Percentiles rank a stretch among this genome's conserved stretches.
Conservation (phyloP, 2,888 invertebrate species). For the Dexiosoma caninum region DNA sequence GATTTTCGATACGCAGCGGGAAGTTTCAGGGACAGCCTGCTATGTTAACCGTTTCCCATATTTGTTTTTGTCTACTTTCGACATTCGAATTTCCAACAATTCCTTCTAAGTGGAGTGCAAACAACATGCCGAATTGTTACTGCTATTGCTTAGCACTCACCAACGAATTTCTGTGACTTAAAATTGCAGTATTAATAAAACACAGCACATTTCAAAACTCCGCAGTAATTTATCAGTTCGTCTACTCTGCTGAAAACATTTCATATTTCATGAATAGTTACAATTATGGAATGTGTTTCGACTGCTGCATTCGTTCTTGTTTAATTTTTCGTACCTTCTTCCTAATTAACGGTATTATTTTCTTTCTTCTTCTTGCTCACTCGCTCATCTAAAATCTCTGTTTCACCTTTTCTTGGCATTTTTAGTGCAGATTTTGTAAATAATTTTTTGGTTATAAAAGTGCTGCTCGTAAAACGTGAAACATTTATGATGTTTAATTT, state of each 20-base stretch:
- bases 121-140: too few species aligned
- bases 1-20: too few species aligned
- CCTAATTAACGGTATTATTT: not conserved
- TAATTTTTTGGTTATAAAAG: not conserved
- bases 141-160: too few species aligned
- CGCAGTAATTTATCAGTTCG: not conserved
- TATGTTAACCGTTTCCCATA: too few species aligned
- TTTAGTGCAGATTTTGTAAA: not conserved
- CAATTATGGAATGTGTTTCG: not conserved
- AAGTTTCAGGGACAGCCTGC: too few species aligned
- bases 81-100: too few species aligned
- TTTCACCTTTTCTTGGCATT: not conserved
- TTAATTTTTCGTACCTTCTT: too few species aligned
- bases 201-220: too few species aligned
- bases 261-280: conserved; percentile 22
- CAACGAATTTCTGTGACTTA: too few species aligned
- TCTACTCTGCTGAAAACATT: not conserved
- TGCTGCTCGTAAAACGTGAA: not conserved
- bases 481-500: not conserved
- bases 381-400: not conserved
- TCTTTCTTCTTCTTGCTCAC: conserved; percentile 23
- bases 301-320: not conserved
- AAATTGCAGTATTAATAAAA: too few species aligned
- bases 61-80: too few species aligned
- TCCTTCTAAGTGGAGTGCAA: too few species aligned